Percentiles rank a stretch among this genome's conserved stretches.
Evolutionary conservation across 2,888 invertebrate genomes (phyloP).

Genomic region (Bellardia bayeri): DNA sequence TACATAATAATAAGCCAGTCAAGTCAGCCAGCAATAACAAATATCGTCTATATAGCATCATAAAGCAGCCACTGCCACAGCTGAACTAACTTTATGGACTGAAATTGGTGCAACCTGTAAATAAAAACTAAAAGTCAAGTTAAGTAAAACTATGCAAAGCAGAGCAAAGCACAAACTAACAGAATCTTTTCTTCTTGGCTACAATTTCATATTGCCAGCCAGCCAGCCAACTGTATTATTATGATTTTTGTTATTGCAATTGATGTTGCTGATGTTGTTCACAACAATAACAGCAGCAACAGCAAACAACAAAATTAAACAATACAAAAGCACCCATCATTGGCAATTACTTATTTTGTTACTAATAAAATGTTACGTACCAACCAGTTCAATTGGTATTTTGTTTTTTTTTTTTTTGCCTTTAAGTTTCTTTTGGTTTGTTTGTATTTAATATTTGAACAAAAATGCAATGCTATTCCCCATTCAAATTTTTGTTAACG

Average conservation of each 20-base stretch:
- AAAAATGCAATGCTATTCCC: constrained; percentile 29
- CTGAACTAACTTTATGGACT: constrained; percentile 14
- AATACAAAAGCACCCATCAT: constrained; percentile 48
- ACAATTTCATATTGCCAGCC: constrained; percentile 31
- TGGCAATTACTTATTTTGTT: constrained; percentile 68
- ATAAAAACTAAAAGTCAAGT: constrained; percentile 20
- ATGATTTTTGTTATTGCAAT: constrained; percentile 34
- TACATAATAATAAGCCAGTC: constrained; percentile 26
- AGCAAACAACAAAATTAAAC: constrained; percentile 46
- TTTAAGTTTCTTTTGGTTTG: constrained; percentile 19
- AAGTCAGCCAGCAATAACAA: constrained; percentile 27
- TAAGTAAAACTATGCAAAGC: no score
- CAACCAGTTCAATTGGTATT: constrained; percentile 28
- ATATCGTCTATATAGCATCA: constrained; percentile 12
- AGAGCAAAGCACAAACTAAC: constrained; percentile 13
- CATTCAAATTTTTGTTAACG: constrained; percentile 19
- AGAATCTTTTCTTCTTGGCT: constrained; percentile 34
- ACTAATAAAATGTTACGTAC: constrained; percentile 65
- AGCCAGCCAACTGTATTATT: constrained; percentile 52
- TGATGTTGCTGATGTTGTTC: constrained; percentile 9
- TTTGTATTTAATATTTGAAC: constrained; percentile 37
- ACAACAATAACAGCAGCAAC: not conserved
- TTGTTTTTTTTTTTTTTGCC: constrained; percentile 28
- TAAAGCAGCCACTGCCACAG: constrained; percentile 19
- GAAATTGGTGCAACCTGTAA: constrained; percentile 64